These are phyloP conservation scores for Phainopepla nitens DNA, from an alignment of 2,113 vertebrate species.

Conservation along the genomic window DNA sequence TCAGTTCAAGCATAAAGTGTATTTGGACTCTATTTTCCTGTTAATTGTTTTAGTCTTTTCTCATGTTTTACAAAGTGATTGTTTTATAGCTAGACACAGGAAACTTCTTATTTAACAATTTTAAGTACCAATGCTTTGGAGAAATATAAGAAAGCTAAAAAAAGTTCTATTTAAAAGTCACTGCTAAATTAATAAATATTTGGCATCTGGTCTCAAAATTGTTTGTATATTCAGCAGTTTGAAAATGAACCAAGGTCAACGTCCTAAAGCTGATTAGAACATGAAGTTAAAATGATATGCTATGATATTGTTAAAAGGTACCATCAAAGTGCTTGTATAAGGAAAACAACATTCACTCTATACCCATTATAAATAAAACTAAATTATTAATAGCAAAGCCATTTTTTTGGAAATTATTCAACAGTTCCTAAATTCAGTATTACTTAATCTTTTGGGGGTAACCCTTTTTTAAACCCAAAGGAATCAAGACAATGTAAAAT, in stretches of 20 bases:
- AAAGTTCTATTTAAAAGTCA: conserved; percentile 47
- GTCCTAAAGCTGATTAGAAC: conserved; percentile 20
- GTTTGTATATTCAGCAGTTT: conserved; percentile 53
- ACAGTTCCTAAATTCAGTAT: neutral
- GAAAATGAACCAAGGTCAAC: conserved; percentile 50
- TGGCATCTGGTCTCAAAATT: conserved; percentile 51
- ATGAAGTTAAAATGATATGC: neutral
- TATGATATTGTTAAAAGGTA: conserved; percentile 10
- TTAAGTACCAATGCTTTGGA: conserved; percentile 29
- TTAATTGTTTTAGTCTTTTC: conserved; percentile 62
- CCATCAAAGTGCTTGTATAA: conserved; percentile 7
- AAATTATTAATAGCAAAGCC: neutral
- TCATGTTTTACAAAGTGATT: conserved; percentile 60
- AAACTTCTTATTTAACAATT: conserved; percentile 47
- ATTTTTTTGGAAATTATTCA: neutral
- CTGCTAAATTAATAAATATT: conserved; percentile 60
- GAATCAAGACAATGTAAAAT: neutral
- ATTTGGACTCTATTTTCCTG: conserved; percentile 65
- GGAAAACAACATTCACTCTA: neutral
- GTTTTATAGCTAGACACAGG: conserved; percentile 62
- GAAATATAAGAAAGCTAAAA: conserved; percentile 41
- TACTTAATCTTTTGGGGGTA: neutral
- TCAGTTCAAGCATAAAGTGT: conserved; percentile 39
- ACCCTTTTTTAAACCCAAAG: neutral
- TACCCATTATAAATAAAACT: neutral